Base-by-base conservation (phyloP, 1,140 invertebrate species). In the Tenebrio molitor region DNA sequence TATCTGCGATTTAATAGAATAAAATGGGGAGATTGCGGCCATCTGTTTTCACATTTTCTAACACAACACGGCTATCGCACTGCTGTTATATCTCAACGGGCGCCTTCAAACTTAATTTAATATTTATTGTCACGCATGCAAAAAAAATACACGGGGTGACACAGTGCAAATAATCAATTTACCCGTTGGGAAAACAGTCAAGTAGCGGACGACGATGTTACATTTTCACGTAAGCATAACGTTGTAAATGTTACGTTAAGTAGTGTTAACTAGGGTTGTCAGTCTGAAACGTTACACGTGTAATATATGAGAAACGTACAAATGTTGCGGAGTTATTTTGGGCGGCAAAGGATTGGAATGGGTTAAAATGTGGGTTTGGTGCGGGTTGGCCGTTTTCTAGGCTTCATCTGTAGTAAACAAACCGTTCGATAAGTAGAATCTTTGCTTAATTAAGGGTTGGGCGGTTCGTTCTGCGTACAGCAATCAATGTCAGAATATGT, bases 61-160 rank as follows among this genome's bases (percentile, higher is more conserved):
- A 29, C 50, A 58, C 21, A 58, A 58, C 23, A 25, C 23, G 14
- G 23, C 50, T 58, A 29, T 58, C 50, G 21, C 23, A 58, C 12
- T 58, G 19, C 50, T 58, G 50, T 29, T 58, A 15, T 25, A 12
- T 58, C 50, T 21, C 50, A 58, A 23, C 23, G 50, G 50, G 50
- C n/a, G 19, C 23, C 50, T 25, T 58, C 23, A 58, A 58, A 58
- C 23, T 29, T 58, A 58, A 58, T 58, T 58, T 58, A 58, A 29
- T 58, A 58, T 58, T 58, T 58, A 58, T 58, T 58, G 50, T 58
- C 50, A 58, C 50, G 50, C 50, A 58, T 58, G 50, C 50, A 58
- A 58, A 58, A 23, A n/a, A 58, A 58, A 58, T 15, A 58, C 23
- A 25, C n/a, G n/a, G n/a, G n/a, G 7, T 39, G 36, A 2, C 36